phyloP scores from a whole-genome alignment of 1,140 invertebrate genomes.

The Macrotrachela quadricornifera region DNA sequence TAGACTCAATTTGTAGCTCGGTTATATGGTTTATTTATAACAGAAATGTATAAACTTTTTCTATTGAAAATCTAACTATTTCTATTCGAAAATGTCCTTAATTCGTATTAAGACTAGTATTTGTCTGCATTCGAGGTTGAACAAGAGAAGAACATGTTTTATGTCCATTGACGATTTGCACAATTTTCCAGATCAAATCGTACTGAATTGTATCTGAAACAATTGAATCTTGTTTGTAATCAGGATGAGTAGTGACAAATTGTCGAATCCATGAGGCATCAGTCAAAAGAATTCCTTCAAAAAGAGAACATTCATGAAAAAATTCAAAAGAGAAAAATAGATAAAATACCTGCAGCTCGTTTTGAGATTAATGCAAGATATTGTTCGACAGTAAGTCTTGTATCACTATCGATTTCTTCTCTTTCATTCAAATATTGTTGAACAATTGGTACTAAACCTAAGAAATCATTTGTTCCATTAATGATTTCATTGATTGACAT shows the following conservation, averaged over 20 bases:
- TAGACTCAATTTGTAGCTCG: no score
- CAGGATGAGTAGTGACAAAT: constrained; percentile 64
- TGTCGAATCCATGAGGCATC: constrained; percentile 58
- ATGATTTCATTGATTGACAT: constrained; percentile 67
- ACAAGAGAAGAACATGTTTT: neutral
- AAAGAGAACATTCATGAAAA: no score
- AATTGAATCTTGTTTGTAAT: constrained; percentile 69
- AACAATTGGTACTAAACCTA: constrained; percentile 77
- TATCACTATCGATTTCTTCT: constrained; percentile 54
- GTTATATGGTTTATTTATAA: no score
- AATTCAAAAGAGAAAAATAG: no score
- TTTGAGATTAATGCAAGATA: constrained; percentile 81
- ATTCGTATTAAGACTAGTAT: no score
- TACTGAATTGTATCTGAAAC: constrained; percentile 74
- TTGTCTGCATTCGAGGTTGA: neutral
- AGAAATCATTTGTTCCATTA: constrained; percentile 66
- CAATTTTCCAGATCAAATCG: constrained; percentile 53
- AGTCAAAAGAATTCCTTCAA: constrained; percentile 21
- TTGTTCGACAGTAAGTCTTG: constrained; percentile 81
- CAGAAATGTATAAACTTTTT: no score
- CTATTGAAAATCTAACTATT: no score
- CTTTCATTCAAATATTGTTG: constrained; percentile 72
- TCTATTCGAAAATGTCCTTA: no score
- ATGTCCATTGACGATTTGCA: constrained; percentile 3
- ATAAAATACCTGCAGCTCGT: constrained; percentile 46